Base-by-base conservation (phyloP, 2,113 vertebrate species). In the Ranitomeya variabilis region DNA sequence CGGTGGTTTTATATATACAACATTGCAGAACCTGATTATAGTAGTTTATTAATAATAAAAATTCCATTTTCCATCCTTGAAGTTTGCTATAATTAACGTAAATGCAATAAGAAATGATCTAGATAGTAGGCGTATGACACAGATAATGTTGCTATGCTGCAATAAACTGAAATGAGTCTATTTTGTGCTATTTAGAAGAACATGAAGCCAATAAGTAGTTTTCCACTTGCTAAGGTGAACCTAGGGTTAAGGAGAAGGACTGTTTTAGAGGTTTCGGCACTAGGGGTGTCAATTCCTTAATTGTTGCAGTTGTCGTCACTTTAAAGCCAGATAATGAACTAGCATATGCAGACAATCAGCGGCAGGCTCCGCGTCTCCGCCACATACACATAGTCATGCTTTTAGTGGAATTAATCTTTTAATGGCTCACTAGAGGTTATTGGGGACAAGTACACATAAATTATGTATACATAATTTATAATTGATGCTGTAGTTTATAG, bases 371-470 rank as follows among this genome's bases (percentile, higher is more conserved):
- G 57, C 4, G 11, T 86, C 64, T 55, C 2, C 6, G 66, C 23
- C 64, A 71, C 62, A 87, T 23, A 67, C 52, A 80, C 19, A 80
- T 80, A 80, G 78, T 80, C 77, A 87, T 45, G 54, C 37, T 51
- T 59, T 69, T 64, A 83, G 80, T 23, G 51, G 87, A 83, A 88
- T 88, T 73, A 69, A 80, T 83, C 87, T 88, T 81, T 83, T 64
- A 88, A 88, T 88, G 66, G 87, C 87, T 83, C 87, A 82, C 87
- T 76, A 59, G 80, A 88, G 87, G 87, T 88, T 88, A 83, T 83
- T 83, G 69, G 80, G 87, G 87, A 88, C 87, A 83, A 88, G 87
- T 52, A 60, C 67, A 83, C 66, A 88, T 87, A 71, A 87, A 87
- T 87, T 80, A 87, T 87, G 60, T 66, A 87, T 88, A 83, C 55